phyloP scores from a whole-genome alignment of 2,113 vertebrate genomes.

The Telmatochromis sp. region DNA sequence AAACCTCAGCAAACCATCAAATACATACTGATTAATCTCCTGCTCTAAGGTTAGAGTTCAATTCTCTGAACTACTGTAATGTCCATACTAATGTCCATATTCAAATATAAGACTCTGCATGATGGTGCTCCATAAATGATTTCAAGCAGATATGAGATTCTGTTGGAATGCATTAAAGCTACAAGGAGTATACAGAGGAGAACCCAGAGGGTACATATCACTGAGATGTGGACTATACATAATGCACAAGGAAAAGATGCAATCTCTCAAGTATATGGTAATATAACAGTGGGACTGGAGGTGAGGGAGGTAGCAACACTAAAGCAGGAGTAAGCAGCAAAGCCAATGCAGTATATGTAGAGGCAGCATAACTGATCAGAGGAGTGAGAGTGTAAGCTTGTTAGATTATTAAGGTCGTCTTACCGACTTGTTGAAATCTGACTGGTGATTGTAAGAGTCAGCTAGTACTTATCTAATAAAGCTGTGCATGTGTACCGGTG shows the following conservation, averaged over 20 bases:
- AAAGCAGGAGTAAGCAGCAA: not conserved
- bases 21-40: not conserved
- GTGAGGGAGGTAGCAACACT: not conserved
- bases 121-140: not conserved
- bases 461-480: slow-evolving; percentile 20
- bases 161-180: slow-evolving; percentile 17
- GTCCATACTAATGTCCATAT: not conserved
- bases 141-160: slow-evolving; percentile 5
- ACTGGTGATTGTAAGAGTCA: slow-evolving; percentile 29
- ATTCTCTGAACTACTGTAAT: not conserved
- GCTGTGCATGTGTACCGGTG: not conserved
- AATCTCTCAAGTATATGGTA: slow-evolving; percentile 34
- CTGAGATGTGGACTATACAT: slow-evolving; percentile 44
- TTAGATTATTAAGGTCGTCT: slow-evolving; percentile 36
- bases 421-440: slow-evolving; percentile 30
- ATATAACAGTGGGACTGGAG: slow-evolving; percentile 21
- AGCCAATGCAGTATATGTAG: not conserved
- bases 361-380: slow-evolving; percentile 29
- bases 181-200: slow-evolving; percentile 27
- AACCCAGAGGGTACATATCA: slow-evolving; percentile 31
- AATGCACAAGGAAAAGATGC: slow-evolving; percentile 44
- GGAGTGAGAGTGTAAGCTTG: slow-evolving; percentile 5
- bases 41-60: not conserved
- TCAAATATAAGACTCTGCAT: not conserved
- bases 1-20: not conserved